Evolutionary conservation across 1,140 invertebrate genomes (phyloP), one percentile per base, ranked within the genome.

Genomic region (Battus philenor): DNA sequence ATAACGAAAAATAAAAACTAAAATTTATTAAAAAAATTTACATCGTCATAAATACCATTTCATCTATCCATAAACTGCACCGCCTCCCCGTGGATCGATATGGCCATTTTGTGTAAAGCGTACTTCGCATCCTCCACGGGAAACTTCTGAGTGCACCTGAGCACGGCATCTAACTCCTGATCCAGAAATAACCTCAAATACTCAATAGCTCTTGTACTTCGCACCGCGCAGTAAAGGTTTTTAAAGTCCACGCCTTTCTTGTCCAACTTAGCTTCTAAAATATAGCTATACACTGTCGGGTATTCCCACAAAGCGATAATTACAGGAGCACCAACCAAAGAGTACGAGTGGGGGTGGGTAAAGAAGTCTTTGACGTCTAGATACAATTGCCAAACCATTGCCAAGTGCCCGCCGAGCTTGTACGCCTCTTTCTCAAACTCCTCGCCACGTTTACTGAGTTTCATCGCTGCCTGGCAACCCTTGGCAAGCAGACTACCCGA

Each of bases 341-440:
- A 91, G 53, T 91, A 92, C 49, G 58, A 85, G 76, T 67, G 66
- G 6, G 74, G 73, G 32, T 73, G 76, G 2, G 62, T 82, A 54
- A 63, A 86, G 36, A 73, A 82, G 83, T 66, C 91, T 75, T 68
- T 92, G 72, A 59, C 88, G 64, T 76, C 88, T 78, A 58, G 47
- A 44, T 81, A 73, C 1, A 91, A 87, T 88, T 96, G 94, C 90
- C 93, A 95, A 44, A 93, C 91, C 26, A 95, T 87, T 20, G 93
- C 93, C 29, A 96, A 87, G 82, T 96, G 92, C 67, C 92, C 91
- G 4, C 95, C 95, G 86, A 97, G 94, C 50, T 91, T 87, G 67
- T 92, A 94, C 1, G 93, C 95, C 46, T 91, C 86, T 22, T 89
- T 75, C 64, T 92, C 91, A 18, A 91, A 69, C 12, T 88, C 80